A percentile compares a stretch with the other conserved stretches of the same genome.
Evolutionary conservation across 1,140 invertebrate species (phyloP).

Genomic region (Sarcophaga peregrina): DNA sequence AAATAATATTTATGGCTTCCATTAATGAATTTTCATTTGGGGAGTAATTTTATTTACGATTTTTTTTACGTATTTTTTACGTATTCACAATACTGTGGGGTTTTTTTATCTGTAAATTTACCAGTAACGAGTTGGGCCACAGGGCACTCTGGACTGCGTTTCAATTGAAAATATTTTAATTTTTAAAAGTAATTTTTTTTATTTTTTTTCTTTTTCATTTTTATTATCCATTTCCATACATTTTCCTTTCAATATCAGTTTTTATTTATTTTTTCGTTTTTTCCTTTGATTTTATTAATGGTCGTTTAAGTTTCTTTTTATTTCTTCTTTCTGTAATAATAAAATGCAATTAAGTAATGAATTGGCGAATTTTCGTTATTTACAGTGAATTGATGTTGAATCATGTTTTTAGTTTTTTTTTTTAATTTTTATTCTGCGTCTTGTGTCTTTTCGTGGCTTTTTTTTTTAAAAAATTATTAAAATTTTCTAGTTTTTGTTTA

Average conservation of each 20-base stretch:
- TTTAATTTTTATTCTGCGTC: neutral
- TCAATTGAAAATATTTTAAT: neutral
- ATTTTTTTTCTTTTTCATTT: neutral
- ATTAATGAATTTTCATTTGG: slow-evolving; percentile 38
- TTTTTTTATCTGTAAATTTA: neutral
- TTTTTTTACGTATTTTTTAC: neutral
- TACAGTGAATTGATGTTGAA: neutral
- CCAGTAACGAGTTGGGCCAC: neutral
- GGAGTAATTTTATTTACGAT: slow-evolving; percentile 16
- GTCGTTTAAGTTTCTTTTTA: neutral
- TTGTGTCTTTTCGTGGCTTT: neutral
- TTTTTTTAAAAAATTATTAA: neutral
- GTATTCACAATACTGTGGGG: no score
- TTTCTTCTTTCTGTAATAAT: no score
- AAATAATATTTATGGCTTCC: slow-evolving; percentile 35
- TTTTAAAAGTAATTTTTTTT: neutral
- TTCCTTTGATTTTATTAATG: neutral
- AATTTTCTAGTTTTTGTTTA: neutral
- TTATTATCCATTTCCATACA: neutral
- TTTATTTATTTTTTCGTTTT: no score
- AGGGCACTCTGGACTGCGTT: no score
- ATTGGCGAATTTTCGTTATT: neutral
- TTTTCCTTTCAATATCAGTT: neutral
- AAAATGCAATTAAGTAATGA: slow-evolving; percentile 1
- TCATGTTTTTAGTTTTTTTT: neutral